A percentile compares a stretch with the other conserved stretches of the same genome.
Evolutionary conservation across 1,140 invertebrate species (phyloP).

Genomic region (Wiebesia pumilae): DNA sequence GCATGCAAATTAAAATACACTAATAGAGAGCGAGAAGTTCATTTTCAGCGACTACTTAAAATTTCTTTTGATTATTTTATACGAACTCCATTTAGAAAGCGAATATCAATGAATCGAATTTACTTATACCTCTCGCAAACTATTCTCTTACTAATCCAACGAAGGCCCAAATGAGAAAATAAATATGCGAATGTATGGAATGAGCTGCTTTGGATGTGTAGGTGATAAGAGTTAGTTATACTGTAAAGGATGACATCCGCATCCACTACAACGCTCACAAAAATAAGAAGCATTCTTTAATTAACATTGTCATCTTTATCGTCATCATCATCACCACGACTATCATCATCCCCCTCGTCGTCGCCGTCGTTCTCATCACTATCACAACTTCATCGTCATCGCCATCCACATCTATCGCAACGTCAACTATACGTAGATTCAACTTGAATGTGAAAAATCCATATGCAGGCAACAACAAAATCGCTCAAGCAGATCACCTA

Average conservation of each 20-base stretch:
- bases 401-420: constrained; percentile 17
- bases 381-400: constrained; percentile 9
- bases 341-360: constrained; percentile 14
- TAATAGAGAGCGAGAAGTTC: constrained; percentile 49
- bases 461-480: constrained; percentile 62
- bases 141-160: neutral
- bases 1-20: constrained; percentile 46
- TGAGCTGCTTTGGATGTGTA: constrained; percentile 75
- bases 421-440: constrained; percentile 55
- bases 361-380: neutral
- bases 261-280: constrained; percentile 55
- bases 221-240: constrained; percentile 67
- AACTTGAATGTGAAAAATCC: constrained; percentile 60
- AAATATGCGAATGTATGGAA: constrained; percentile 69
- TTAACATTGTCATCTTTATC: constrained; percentile 54
- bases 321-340: constrained; percentile 53
- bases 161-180: constrained; percentile 22
- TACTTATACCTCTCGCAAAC: constrained; percentile 22
- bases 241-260: constrained; percentile 58
- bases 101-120: neutral
- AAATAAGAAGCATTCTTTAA: constrained; percentile 20
- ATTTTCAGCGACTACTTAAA: neutral
- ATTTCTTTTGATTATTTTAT: constrained; percentile 3
- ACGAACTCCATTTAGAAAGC: neutral
- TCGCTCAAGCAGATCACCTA: constrained; percentile 55